phyloP scores from a whole-genome alignment of 2,888 invertebrate species.

The Liodrosophila aerea region DNA sequence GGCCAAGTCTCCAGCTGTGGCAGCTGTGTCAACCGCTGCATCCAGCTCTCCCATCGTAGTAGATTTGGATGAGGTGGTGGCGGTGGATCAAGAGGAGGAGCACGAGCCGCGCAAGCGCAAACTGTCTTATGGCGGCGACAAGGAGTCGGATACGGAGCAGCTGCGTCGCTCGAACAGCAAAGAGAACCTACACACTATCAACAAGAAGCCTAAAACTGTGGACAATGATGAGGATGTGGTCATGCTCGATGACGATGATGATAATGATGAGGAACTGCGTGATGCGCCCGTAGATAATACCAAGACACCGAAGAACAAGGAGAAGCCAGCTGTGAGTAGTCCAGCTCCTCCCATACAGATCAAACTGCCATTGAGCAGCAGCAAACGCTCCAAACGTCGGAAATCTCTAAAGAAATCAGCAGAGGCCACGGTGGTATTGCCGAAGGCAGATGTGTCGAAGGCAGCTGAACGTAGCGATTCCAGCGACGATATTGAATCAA shows the following conservation, averaged over 20 bases:
- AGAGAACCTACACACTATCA: constrained; percentile 47
- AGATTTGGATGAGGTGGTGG: neutral
- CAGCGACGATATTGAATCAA: constrained; percentile 69
- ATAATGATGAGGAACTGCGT: neutral
- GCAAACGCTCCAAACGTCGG: constrained; percentile 68
- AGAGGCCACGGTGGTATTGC: neutral
- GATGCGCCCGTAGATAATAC: neutral
- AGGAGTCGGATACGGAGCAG: constrained; percentile 29
- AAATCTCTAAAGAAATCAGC: constrained; percentile 47
- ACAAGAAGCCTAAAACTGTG: constrained; percentile 50
- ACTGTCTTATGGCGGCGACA: constrained; percentile 62
- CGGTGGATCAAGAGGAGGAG: constrained; percentile 20
- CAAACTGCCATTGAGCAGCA: constrained; percentile 72
- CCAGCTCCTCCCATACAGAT: constrained; percentile 74
- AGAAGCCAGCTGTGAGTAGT: too few relatives aligned
- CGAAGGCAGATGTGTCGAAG: constrained; percentile 1
- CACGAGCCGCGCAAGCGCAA: constrained; percentile 75
- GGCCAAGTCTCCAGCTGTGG: constrained; percentile 21
- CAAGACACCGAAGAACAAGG: neutral
- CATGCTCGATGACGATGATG: constrained; percentile 9
- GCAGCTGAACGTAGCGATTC: constrained; percentile 45
- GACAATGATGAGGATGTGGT: constrained; percentile 9
- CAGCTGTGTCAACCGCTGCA: neutral
- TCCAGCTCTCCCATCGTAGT: neutral
- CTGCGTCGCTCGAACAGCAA: constrained; percentile 55